phyloP scores from a whole-genome alignment of 2,797 vertebrate species.

The Clarias fuscus region DNA sequence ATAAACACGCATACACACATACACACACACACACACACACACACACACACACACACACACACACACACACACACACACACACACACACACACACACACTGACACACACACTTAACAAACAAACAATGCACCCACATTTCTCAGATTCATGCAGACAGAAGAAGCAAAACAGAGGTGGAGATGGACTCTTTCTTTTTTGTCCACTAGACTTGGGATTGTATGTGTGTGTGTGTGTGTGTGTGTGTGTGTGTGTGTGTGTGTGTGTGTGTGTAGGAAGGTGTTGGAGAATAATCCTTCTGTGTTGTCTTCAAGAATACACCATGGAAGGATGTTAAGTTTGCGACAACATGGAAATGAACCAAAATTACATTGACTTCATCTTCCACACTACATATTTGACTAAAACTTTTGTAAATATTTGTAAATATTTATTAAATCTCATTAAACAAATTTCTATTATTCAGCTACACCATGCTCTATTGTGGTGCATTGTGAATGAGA shows the following conservation, averaged over 20 bases:
- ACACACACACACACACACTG: slow-evolving; percentile 45
- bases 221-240: background rate
- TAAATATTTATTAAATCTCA: background rate
- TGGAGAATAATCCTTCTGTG: background rate
- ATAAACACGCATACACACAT: slow-evolving; percentile 45
- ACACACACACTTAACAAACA: slow-evolving; percentile 39
- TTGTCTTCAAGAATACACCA: background rate
- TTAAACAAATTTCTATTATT: background rate
- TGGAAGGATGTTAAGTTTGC: background rate
- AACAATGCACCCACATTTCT: slow-evolving; percentile 41
- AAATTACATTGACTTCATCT: background rate
- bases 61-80: background rate
- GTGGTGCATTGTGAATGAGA: background rate
- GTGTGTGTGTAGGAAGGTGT: background rate
- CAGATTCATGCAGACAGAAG: slow-evolving; percentile 34
- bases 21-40: slow-evolving; percentile 55
- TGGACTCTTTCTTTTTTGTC: background rate
- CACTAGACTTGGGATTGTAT: background rate
- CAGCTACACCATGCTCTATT: background rate
- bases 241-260: background rate
- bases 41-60: slow-evolving; percentile 54
- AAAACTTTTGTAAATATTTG: no score
- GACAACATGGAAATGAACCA: background rate
- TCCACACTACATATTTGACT: no score
- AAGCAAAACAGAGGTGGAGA: background rate